Conservation (phyloP, 2,888 invertebrate species). For the Epirrhoe tristata region DNA sequence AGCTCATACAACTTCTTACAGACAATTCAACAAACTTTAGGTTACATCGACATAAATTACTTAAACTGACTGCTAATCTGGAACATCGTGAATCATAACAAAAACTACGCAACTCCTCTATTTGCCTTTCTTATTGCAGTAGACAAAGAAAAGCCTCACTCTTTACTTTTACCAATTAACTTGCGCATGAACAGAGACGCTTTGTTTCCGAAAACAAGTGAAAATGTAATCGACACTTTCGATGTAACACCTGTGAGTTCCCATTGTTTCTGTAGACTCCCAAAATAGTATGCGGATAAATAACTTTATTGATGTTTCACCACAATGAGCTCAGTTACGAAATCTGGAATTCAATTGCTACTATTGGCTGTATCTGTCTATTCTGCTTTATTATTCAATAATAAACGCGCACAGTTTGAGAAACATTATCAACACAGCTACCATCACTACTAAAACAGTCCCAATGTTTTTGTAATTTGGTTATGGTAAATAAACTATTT, state of each 20-base stretch:
- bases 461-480: no score
- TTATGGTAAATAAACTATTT: no score
- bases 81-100: slow-evolving; percentile 60
- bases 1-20: neutral
- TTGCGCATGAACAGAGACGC: slow-evolving; percentile 63
- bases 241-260: slow-evolving; percentile 47
- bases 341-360: slow-evolving; percentile 24
- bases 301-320: slow-evolving; percentile 24
- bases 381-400: neutral
- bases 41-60: neutral
- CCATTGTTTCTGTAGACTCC: slow-evolving; percentile 40
- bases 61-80: slow-evolving; percentile 31
- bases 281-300: slow-evolving; percentile 32
- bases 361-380: neutral
- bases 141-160: slow-evolving; percentile 74
- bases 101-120: slow-evolving; percentile 63
- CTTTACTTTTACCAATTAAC: slow-evolving; percentile 83
- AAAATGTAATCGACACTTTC: slow-evolving; percentile 75
- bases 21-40: neutral
- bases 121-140: slow-evolving; percentile 72
- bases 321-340: slow-evolving; percentile 22
- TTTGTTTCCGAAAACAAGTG: slow-evolving; percentile 79
- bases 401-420: neutral
- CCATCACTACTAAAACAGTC: neutral
- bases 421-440: neutral